Conservation (phyloP, 2,113 vertebrate species). For the Bombycilla garrulus region DNA sequence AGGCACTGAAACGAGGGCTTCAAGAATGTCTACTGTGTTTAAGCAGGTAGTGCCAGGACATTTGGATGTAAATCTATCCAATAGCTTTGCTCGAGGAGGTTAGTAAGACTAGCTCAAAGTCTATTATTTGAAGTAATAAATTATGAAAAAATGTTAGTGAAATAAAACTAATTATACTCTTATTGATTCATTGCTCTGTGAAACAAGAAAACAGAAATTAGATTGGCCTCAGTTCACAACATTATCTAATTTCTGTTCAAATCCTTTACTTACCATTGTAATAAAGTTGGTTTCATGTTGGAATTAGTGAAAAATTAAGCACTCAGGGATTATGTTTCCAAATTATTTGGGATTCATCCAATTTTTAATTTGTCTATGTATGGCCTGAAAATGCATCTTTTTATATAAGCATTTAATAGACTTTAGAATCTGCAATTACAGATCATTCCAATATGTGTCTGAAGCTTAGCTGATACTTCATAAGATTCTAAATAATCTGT, state of each 20-base stretch:
- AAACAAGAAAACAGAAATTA: not conserved
- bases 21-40: constrained; percentile 87
- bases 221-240: not conserved
- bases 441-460: not conserved
- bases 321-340: not conserved
- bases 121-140: constrained; percentile 57
- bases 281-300: not conserved
- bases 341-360: not conserved
- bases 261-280: not conserved
- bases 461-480: not conserved
- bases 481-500: not conserved
- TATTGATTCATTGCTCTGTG: not conserved
- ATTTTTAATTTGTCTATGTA: not conserved
- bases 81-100: constrained; percentile 97
- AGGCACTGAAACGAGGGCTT: constrained; percentile 90
- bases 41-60: constrained; percentile 94
- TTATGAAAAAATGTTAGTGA: not conserved
- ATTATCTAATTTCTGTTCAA: not conserved
- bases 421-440: not conserved
- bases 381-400: constrained; percentile 15
- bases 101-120: constrained; percentile 83
- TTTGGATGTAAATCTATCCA: constrained; percentile 93
- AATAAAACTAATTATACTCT: not conserved
- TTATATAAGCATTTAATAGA: not conserved
- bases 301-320: not conserved